Conservation (phyloP, 2,888 invertebrate species). For the Pandemis heparana region DNA sequence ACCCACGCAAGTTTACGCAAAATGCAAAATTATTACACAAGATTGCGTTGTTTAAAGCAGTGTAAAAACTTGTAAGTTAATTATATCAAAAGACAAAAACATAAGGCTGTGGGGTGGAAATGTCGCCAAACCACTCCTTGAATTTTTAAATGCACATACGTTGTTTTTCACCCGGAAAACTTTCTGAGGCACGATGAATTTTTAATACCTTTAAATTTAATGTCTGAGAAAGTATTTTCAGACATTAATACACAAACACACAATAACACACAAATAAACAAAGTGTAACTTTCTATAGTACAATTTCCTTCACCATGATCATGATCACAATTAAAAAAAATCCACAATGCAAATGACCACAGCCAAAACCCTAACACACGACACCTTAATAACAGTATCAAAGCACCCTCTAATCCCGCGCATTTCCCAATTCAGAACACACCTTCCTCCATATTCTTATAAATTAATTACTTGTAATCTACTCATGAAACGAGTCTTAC, state of each 20-base stretch:
- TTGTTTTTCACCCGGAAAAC: no score
- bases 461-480: slow-evolving; percentile 86
- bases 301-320: background rate
- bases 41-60: background rate
- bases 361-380: slow-evolving; percentile 21
- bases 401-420: slow-evolving; percentile 56
- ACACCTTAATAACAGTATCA: slow-evolving; percentile 36
- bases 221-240: no score
- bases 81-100: no score
- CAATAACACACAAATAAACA: no score
- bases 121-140: no score
- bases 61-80: no score
- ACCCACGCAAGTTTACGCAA: slow-evolving; percentile 23
- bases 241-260: no score
- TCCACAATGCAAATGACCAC: slow-evolving; percentile 22
- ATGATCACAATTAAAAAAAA: background rate
- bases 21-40: background rate
- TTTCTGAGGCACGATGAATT: no score
- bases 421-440: slow-evolving; percentile 47
- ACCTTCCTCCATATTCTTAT: slow-evolving; percentile 82
- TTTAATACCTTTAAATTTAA: no score
- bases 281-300: no score
- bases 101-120: no score
- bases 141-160: no score
- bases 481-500: slow-evolving; percentile 83